Evolutionary conservation across 2,888 invertebrate genomes (phyloP).

Genomic region (Autographa pulchrina): DNA sequence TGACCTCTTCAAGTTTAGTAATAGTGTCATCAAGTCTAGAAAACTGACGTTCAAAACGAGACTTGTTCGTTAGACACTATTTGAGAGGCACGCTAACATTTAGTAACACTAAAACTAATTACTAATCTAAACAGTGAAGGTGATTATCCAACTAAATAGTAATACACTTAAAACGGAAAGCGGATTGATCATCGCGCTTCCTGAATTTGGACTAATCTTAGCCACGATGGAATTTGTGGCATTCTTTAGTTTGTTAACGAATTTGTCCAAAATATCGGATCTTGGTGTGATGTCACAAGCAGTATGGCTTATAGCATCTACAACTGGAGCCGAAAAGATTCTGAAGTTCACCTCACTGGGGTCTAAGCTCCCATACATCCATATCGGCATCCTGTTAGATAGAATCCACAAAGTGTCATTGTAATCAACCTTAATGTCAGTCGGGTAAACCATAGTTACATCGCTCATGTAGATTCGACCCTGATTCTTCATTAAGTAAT

Average conservation of each 20-base stretch:
- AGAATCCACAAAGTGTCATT: constrained; percentile 93
- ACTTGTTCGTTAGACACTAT: constrained; percentile 43
- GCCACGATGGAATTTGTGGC: constrained; percentile 74
- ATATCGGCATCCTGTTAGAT: constrained; percentile 92
- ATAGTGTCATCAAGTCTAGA: constrained; percentile 22
- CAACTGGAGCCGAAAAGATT: constrained; percentile 91
- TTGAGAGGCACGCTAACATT: constrained; percentile 18
- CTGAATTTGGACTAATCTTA: constrained; percentile 72
- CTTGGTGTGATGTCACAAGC: constrained; percentile 91
- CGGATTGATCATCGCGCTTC: constrained; percentile 53
- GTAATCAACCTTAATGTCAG: constrained; percentile 93
- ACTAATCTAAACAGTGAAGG: constrained; percentile 54
- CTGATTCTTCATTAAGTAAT: constrained; percentile 92
- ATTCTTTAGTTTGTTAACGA: constrained; percentile 86
- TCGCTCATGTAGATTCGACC: constrained; percentile 93
- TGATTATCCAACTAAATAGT: constrained; percentile 65
- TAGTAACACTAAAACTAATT: constrained; percentile 22
- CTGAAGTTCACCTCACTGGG: constrained; percentile 92
- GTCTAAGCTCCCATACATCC: constrained; percentile 91
- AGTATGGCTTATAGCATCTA: constrained; percentile 92
- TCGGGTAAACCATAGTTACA: constrained; percentile 93
- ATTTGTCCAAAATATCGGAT: constrained; percentile 88
- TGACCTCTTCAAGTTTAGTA: not conserved
- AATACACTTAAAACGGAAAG: constrained; percentile 64
- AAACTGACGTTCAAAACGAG: constrained; percentile 48